These are phyloP conservation scores for Ennomos fuscantarius DNA, from an alignment of 2,888 invertebrate genomes.

Conservation along the genomic window DNA sequence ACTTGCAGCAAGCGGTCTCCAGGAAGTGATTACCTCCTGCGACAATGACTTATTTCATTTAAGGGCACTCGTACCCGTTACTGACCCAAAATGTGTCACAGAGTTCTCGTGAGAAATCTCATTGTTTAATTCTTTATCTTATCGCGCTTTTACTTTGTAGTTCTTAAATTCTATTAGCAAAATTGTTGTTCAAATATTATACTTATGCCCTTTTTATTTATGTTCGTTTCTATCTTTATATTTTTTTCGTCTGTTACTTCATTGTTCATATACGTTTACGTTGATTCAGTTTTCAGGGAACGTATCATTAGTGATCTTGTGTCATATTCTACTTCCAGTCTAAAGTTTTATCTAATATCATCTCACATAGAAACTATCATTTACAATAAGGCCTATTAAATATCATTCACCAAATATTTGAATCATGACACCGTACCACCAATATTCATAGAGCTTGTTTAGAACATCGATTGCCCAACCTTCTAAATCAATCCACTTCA, in stretches of 20 bases:
- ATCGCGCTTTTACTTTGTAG: conserved; percentile 9
- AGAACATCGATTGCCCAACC: conserved; percentile 30
- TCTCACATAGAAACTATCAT: conserved; percentile 20
- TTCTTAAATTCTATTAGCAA: too few species aligned
- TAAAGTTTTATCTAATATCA: conserved; percentile 13
- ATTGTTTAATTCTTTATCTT: conserved; percentile 24
- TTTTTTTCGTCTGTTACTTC: too few species aligned
- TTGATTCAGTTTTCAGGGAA: too few species aligned
- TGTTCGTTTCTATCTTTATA: too few species aligned
- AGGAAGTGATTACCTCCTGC: conserved; percentile 54
- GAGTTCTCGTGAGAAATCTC: conserved; percentile 26
- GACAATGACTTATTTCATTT: conserved; percentile 52
- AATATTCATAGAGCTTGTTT: conserved; percentile 32
- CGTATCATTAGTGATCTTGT: not conserved
- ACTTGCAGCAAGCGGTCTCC: conserved; percentile 44
- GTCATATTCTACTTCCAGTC: conserved; percentile 5
- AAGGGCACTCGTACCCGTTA: conserved; percentile 40
- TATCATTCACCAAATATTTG: conserved; percentile 21
- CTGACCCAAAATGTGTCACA: conserved; percentile 42
- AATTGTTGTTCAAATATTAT: too few species aligned
- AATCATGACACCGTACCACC: conserved; percentile 23
- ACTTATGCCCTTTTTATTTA: too few species aligned
- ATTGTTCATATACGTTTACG: too few species aligned
- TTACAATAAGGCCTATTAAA: conserved; percentile 18
- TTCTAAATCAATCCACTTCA: conserved; percentile 34